Evolutionary conservation across 2,888 invertebrate genomes (phyloP), one percentile per base, ranked within the genome.

Genomic region (Electrophaes corylata): DNA sequence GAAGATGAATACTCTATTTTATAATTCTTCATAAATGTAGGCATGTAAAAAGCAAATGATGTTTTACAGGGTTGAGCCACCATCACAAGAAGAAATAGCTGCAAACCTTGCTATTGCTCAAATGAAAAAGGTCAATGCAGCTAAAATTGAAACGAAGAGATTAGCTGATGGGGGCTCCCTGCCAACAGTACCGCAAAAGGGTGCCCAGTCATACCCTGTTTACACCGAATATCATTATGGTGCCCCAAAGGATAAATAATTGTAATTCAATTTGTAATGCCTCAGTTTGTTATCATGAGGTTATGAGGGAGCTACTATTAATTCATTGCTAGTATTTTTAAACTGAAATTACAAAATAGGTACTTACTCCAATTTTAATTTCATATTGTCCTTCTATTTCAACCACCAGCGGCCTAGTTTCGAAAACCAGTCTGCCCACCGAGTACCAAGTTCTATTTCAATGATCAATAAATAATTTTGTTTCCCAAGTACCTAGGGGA

Each of bases 71-170:
- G 73, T 70, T 1, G 92, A 94, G 0, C 95, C 96, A 40, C 97
- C 97, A 0, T 92, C 94, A 0, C 93, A 92, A 60, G 95, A 95
- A 62, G 97, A 97, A 85, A 87, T 97, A 6, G 86, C 93, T 8
- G 91, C 86, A 69, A 97, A 96, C 85, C 78, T 95, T 40, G 94
- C 94, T 12, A 89, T 96, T 37, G 95, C 96, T 80, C 83, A 95
- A 69, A 81, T 94, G 80, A 97, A 96, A 70, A 95, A 95, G 75
- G 83, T 92, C 40, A 97, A 97, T 89, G 96, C 97, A 1, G 93
- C 93, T 2, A 93, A 93, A 76, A 79, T 97, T 55, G 95, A 96
- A 61, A 80, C 84, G 0, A 92, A 93, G 70, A 93, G 93, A 66
- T 83, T 92, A 4, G 84, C 86, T 6, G 93, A 93, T 18, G 83